phyloP scores from a whole-genome alignment of 2,797 vertebrate genomes.

The Tokudaia tokunoshimensis region DNA sequence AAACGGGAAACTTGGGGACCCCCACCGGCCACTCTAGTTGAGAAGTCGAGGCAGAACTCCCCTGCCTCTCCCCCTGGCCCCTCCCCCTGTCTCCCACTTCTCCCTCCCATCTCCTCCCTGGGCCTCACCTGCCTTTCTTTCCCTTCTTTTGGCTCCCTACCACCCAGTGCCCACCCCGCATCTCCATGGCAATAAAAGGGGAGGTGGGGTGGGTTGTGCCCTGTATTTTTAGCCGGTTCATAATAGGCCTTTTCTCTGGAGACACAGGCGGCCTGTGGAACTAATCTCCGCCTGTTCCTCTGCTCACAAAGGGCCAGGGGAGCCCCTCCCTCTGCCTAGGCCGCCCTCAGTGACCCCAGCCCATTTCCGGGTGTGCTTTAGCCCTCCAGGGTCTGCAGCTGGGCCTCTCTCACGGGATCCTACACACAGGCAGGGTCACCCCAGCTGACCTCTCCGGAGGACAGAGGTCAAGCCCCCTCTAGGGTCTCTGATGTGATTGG shows the following conservation, averaged over 20 bases:
- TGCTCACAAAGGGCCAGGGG: conserved; percentile 81
- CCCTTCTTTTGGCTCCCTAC: background rate
- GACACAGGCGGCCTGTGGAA: conserved; percentile 84
- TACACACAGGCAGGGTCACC: conserved; percentile 85
- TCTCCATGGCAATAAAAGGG: conserved; percentile 84
- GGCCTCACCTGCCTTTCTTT: conserved; percentile 2
- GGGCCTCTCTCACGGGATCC: conserved; percentile 85
- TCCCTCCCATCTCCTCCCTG: background rate
- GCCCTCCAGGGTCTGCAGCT: conserved; percentile 87
- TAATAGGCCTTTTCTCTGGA: conserved; percentile 85
- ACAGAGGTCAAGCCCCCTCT: conserved; percentile 87
- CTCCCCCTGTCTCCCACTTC: background rate
- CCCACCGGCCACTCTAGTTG: background rate
- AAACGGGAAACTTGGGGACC: background rate
- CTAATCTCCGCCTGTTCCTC: conserved; percentile 80
- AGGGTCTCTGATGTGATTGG: conserved; percentile 82
- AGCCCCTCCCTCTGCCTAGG: conserved; percentile 78
- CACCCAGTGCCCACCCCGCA: background rate
- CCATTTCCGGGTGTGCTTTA: conserved; percentile 77
- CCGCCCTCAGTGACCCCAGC: conserved; percentile 79
- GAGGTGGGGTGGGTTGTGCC: conserved; percentile 52
- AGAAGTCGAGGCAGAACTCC: background rate
- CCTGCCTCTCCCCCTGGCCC: background rate
- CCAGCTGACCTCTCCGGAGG: conserved; percentile 86
- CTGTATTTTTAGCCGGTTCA: conserved; percentile 78